Percentiles rank a stretch among this genome's conserved stretches.
Conservation (phyloP, 2,113 vertebrate species). For the Solea solea region DNA sequence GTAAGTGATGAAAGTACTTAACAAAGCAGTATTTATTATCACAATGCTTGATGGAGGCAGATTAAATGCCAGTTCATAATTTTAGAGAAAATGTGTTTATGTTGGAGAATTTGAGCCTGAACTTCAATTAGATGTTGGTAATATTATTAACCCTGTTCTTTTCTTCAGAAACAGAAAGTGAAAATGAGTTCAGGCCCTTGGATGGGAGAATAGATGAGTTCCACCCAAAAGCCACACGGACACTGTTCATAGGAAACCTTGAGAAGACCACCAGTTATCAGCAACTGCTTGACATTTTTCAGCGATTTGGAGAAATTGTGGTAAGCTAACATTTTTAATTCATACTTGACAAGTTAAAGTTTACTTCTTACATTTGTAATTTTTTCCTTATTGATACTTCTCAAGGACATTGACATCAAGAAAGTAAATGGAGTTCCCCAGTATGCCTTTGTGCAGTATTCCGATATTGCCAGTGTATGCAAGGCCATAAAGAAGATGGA, state of each 20-base stretch:
- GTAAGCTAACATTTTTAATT: slow-evolving; percentile 76
- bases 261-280: slow-evolving; percentile 98
- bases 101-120: background rate
- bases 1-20: slow-evolving; percentile 74
- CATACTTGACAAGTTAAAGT: background rate
- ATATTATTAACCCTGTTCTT: background rate
- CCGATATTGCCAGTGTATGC: slow-evolving; percentile 97
- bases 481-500: slow-evolving; percentile 99
- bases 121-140: background rate
- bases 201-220: slow-evolving; percentile 99
- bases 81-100: background rate
- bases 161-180: slow-evolving; percentile 93
- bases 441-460: slow-evolving; percentile 97
- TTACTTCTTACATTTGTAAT: slow-evolving; percentile 4
- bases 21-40: background rate
- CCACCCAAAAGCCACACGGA: slow-evolving; percentile 97
- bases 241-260: slow-evolving; percentile 97
- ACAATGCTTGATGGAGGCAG: background rate
- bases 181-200: slow-evolving; percentile 97
- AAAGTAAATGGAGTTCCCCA: slow-evolving; percentile 97
- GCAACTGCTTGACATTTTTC: slow-evolving; percentile 96
- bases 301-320: slow-evolving; percentile 98
- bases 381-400: slow-evolving; percentile 7
- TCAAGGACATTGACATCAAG: slow-evolving; percentile 98
- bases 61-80: background rate